phyloP scores from a whole-genome alignment of 2,113 vertebrate genomes.

The Eurystomus gularis region DNA sequence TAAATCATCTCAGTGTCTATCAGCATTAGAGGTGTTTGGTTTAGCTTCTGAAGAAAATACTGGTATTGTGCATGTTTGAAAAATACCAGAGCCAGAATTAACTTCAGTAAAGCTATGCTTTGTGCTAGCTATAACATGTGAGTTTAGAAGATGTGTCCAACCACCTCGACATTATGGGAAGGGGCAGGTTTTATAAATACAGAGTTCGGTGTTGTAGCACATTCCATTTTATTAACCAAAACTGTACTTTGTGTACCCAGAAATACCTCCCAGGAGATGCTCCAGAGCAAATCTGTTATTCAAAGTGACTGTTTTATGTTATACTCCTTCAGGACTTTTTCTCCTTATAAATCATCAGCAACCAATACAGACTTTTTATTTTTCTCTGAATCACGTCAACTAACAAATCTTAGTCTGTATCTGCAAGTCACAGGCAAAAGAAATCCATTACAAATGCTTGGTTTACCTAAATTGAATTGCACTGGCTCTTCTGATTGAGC shows the following conservation, averaged over 20 bases:
- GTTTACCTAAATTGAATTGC: background rate
- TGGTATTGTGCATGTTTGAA: background rate
- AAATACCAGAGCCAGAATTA: background rate
- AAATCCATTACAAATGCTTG: background rate
- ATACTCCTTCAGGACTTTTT: conserved; percentile 11
- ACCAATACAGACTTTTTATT: background rate
- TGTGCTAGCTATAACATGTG: background rate
- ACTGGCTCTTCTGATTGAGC: background rate
- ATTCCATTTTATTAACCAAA: background rate
- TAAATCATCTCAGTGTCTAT: background rate
- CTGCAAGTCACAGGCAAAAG: conserved; percentile 3
- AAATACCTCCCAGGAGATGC: conserved; percentile 1
- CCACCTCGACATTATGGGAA: rapidly evolving
- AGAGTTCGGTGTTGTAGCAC: background rate
- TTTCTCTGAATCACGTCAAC: background rate
- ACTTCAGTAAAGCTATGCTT: background rate
- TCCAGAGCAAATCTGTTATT: conserved; percentile 29
- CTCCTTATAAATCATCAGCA: conserved; percentile 7
- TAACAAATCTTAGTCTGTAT: conserved; percentile 33
- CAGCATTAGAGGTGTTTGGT: background rate
- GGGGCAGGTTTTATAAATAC: background rate
- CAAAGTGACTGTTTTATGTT: conserved; percentile 19
- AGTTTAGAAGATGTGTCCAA: background rate
- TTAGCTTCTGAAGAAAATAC: background rate
- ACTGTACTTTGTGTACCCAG: background rate